Conservation (phyloP, 2,113 vertebrate genomes). For the Gobiocypris rarus region DNA sequence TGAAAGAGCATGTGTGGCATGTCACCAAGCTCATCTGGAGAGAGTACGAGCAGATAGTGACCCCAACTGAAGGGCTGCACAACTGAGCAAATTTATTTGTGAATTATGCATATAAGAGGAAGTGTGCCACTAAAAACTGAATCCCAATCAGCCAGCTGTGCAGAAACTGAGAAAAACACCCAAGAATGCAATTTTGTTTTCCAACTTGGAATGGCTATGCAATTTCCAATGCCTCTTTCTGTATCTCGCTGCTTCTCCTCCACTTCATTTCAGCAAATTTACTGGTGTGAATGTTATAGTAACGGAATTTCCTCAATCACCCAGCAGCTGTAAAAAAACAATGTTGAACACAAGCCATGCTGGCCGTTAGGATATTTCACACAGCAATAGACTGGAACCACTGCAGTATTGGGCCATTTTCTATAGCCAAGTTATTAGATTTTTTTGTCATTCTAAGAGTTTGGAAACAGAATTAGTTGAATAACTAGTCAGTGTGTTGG, state of each 20-base stretch:
- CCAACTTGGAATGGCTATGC: slow-evolving; percentile 26
- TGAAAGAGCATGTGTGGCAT: slow-evolving; percentile 26
- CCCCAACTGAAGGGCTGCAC: slow-evolving; percentile 18
- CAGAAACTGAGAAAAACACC: background rate
- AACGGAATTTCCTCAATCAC: slow-evolving; percentile 13
- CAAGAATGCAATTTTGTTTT: slow-evolving; percentile 27
- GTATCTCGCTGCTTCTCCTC: background rate
- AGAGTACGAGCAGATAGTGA: slow-evolving; percentile 44
- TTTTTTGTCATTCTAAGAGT: background rate
- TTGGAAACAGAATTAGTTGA: background rate
- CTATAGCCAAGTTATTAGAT: background rate
- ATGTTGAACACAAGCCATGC: slow-evolving; percentile 2
- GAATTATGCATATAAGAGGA: slow-evolving; percentile 36
- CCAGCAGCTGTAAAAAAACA: slow-evolving; percentile 26
- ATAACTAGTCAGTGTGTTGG: background rate
- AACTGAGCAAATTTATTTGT: slow-evolving; percentile 30
- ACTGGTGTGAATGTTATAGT: slow-evolving; percentile 22
- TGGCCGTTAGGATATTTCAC: slow-evolving; percentile 17
- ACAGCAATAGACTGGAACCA: background rate
- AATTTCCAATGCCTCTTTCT: slow-evolving; percentile 4
- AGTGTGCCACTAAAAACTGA: slow-evolving; percentile 33
- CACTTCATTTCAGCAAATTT: background rate
- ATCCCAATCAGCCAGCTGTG: slow-evolving; percentile 38
- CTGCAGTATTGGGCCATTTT: background rate
- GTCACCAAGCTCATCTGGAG: slow-evolving; percentile 48